phyloP scores from a whole-genome alignment of 1,140 invertebrate species.

The Orchestia grillus region DNA sequence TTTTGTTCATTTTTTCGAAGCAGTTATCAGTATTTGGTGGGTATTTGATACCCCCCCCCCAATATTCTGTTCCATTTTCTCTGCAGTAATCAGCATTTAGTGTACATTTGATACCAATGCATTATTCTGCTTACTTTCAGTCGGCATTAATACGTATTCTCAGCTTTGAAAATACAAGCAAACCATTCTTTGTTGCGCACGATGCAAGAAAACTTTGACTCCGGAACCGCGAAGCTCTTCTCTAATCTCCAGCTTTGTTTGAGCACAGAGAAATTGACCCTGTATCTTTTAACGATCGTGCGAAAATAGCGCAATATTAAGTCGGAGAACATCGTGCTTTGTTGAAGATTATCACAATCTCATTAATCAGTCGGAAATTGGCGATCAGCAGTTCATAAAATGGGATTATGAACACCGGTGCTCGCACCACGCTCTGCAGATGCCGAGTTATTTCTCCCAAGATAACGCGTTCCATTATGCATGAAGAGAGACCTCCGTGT shows the following conservation, averaged over 20 bases:
- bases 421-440: neutral
- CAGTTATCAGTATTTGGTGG: neutral
- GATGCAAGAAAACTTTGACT: neutral
- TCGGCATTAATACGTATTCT: neutral
- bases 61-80: neutral
- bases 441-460: neutral
- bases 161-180: neutral
- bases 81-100: neutral
- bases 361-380: conserved; percentile 1
- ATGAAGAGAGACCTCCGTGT: neutral
- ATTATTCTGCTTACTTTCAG: neutral
- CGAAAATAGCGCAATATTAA: neutral
- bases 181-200: neutral
- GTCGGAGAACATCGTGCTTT: neutral
- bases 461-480: neutral
- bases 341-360: neutral
- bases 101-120: neutral
- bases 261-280: neutral
- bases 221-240: neutral
- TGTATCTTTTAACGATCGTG: neutral
- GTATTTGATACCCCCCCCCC: neutral
- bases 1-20: neutral
- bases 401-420: neutral
- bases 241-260: neutral
- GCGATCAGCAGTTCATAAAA: neutral